phyloP scores from a whole-genome alignment of 92 coral and sea anemone genomes.

The Palythoa grandis region DNA sequence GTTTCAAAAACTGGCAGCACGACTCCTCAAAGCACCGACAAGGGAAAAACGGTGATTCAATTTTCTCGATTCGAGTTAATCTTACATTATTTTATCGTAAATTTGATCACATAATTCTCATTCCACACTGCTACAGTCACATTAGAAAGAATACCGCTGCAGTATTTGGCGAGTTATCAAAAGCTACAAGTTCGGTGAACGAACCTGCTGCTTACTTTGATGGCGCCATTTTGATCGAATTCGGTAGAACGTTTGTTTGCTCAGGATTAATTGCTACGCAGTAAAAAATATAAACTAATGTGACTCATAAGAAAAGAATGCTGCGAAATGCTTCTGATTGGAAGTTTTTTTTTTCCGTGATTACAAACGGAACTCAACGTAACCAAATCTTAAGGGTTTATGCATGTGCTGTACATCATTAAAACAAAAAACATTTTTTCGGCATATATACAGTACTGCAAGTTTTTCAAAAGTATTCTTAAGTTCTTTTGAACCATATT shows the following conservation, averaged over 20 bases:
- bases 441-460: too few species aligned
- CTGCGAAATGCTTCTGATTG: background rate
- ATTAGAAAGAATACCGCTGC: background rate
- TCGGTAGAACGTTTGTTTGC: background rate
- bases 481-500: too few species aligned
- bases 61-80: background rate
- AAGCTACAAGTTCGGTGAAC: background rate
- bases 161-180: background rate
- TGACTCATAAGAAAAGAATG: background rate
- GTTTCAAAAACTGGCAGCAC: background rate
- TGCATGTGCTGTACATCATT: background rate
- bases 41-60: background rate
- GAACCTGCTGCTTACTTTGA: background rate
- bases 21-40: background rate
- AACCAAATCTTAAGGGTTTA: background rate
- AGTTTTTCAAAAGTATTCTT: too few species aligned
- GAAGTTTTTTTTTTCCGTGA: background rate
- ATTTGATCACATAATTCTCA: background rate
- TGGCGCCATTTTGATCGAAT: slow-evolving; percentile 20
- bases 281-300: background rate
- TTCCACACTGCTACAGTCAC: background rate
- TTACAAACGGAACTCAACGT: background rate
- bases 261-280: slow-evolving; percentile 21
- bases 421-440: too few species aligned
- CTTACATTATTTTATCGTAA: background rate